Evolutionary conservation across 2,888 invertebrate species (phyloP).

Genomic region (Aproaerema taeniolella): DNA sequence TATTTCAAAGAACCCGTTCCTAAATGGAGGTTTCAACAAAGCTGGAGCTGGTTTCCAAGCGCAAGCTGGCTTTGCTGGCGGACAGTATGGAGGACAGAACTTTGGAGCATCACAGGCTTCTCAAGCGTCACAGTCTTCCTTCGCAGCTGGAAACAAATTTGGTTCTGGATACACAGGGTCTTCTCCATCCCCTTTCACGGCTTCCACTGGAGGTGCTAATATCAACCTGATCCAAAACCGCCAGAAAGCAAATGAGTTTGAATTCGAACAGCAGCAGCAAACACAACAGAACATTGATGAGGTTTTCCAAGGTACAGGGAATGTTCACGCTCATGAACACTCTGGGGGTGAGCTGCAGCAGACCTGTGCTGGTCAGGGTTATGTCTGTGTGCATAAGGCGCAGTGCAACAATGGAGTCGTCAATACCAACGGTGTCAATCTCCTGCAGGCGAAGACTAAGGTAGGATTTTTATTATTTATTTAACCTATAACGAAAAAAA

Average conservation of each 20-base stretch:
- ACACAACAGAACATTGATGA: slow-evolving; percentile 55
- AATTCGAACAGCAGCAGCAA: slow-evolving; percentile 51
- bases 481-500: background rate
- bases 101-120: slow-evolving; percentile 8
- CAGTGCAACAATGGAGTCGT: slow-evolving; percentile 80
- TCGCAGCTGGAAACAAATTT: slow-evolving; percentile 17
- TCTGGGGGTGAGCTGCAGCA: slow-evolving; percentile 58
- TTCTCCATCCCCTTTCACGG: slow-evolving; percentile 50
- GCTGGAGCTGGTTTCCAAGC: slow-evolving; percentile 20
- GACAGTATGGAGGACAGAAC: slow-evolving; percentile 9
- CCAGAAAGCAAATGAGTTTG: slow-evolving; percentile 48
- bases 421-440: slow-evolving; percentile 62
- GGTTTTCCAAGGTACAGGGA: slow-evolving; percentile 50
- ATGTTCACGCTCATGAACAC: slow-evolving; percentile 42
- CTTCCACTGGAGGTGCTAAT: slow-evolving; percentile 42
- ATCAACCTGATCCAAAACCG: slow-evolving; percentile 53
- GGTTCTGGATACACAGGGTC: background rate
- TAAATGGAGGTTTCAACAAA: slow-evolving; percentile 36
- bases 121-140: slow-evolving; percentile 17
- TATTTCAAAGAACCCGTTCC: slow-evolving; percentile 50
- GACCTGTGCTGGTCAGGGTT: slow-evolving; percentile 77
- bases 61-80: slow-evolving; percentile 19
- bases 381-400: slow-evolving; percentile 78
- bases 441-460: slow-evolving; percentile 69
- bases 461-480: slow-evolving; percentile 59